A percentile compares a stretch with the other conserved stretches of the same genome.
These are phyloP conservation scores for Caenorhabditis auriculariae DNA, from an alignment of 2,888 invertebrate species.

Conservation along the genomic window DNA sequence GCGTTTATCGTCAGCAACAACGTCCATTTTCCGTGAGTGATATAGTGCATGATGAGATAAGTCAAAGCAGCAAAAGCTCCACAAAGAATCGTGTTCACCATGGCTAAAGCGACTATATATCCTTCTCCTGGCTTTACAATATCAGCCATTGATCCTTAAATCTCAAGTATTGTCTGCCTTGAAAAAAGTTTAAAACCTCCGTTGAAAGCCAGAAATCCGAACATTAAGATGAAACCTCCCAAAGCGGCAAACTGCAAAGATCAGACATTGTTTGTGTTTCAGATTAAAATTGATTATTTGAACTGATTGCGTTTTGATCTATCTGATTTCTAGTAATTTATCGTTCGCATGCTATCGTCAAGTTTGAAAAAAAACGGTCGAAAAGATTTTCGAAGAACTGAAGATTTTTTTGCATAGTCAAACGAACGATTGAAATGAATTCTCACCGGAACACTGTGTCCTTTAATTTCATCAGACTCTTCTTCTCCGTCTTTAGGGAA, in stretches of 20 bases:
- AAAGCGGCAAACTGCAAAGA: slow-evolving; percentile 67
- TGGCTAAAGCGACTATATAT: slow-evolving; percentile 64
- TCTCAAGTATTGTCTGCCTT: background rate
- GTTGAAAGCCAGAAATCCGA: slow-evolving; percentile 70
- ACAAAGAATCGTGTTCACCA: slow-evolving; percentile 68
- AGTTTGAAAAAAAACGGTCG: too few species aligned
- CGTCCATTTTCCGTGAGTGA: slow-evolving; percentile 66
- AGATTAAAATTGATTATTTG: too few species aligned
- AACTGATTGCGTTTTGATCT: too few species aligned
- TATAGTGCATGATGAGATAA: slow-evolving; percentile 63
- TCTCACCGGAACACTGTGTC: slow-evolving; percentile 67
- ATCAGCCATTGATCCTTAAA: slow-evolving; percentile 65
- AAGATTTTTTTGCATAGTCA: too few species aligned
- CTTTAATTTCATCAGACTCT: slow-evolving; percentile 60
- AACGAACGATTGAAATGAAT: too few species aligned
- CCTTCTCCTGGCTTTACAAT: slow-evolving; percentile 65
- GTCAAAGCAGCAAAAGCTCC: slow-evolving; percentile 67
- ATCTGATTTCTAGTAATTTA: too few species aligned
- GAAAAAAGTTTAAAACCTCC: slow-evolving; percentile 61
- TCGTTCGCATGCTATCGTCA: too few species aligned
- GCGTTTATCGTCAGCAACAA: slow-evolving; percentile 68
- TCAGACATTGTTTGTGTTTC: background rate
- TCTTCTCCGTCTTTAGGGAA: slow-evolving; percentile 63
- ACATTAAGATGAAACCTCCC: slow-evolving; percentile 69
- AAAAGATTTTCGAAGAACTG: too few species aligned